A percentile compares a stretch with the other conserved stretches of the same genome.
phyloP scores from a whole-genome alignment of 2,797 vertebrate genomes.

The Microchirus variegatus region DNA sequence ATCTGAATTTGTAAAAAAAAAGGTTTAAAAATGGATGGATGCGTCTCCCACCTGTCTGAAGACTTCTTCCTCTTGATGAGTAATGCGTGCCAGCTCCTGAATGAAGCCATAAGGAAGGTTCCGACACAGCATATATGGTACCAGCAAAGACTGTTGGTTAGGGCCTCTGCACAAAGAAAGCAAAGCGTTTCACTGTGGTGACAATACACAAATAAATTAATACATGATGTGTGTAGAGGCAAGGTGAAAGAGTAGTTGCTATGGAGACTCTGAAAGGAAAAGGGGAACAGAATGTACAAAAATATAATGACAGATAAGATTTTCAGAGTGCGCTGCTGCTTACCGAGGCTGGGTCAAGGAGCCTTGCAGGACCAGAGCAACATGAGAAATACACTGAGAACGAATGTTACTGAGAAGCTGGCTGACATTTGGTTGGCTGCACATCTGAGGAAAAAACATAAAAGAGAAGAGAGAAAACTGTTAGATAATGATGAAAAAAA shows the following conservation, averaged over 20 bases:
- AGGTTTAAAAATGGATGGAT: not conserved
- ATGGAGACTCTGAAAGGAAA: slow-evolving; percentile 51
- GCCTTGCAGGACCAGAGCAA: slow-evolving; percentile 95
- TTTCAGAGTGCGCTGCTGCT: slow-evolving; percentile 29
- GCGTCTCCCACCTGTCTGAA: slow-evolving; percentile 88
- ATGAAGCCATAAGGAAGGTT: slow-evolving; percentile 98
- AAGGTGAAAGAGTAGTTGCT: slow-evolving; percentile 55
- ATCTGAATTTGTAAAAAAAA: not conserved
- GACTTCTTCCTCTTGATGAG: slow-evolving; percentile 94
- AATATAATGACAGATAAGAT: slow-evolving; percentile 5
- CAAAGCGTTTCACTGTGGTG: slow-evolving; percentile 8
- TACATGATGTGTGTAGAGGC: slow-evolving; percentile 10
- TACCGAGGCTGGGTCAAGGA: slow-evolving; percentile 95
- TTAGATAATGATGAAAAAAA: not conserved
- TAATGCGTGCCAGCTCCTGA: slow-evolving; percentile 95
- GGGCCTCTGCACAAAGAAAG: slow-evolving; percentile 80
- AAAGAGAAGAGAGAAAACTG: not conserved
- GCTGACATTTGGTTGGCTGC: slow-evolving; percentile 96
- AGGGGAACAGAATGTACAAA: slow-evolving; percentile 30
- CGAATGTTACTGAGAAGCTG: slow-evolving; percentile 99
- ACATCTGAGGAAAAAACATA: slow-evolving; percentile 83
- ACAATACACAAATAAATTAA: slow-evolving; percentile 25
- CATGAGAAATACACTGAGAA: slow-evolving; percentile 98
- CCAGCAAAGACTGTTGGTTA: slow-evolving; percentile 93
- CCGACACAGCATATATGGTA: slow-evolving; percentile 98